Base-by-base conservation (phyloP, 2,888 invertebrate species). In the Heliconius cydno region DNA sequence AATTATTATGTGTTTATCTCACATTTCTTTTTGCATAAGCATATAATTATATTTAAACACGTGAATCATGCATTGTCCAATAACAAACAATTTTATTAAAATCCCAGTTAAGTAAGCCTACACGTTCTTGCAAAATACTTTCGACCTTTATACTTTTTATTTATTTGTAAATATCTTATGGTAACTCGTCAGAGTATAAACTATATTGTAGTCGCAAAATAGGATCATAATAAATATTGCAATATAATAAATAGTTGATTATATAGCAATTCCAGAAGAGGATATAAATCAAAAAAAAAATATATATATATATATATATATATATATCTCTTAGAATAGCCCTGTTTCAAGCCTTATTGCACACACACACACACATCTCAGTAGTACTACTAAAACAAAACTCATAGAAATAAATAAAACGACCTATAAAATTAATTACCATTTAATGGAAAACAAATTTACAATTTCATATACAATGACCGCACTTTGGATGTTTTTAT, bases 361-460 rank as follows among this genome's bases (percentile, higher is more conserved):
- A 60, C 19, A 52, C 52, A 15, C 46, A 3, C 60, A 52, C 19
- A 52, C 22, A 52, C 22, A 52, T n/a, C 10, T 10, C 10, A 12
- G 10, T 60, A 60, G 25, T 15, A 65, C 28, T 28, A 41, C n/a
- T 38, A 6, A n/a, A 25, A 38, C 13, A 67, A 38, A 46, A 71
- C 28, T 25, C 2, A 65, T 22, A 74, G 78, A 79, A 76, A 0
- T 82, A 81, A 84, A 85, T 80, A 85, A 84, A 82, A 81, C 81
- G 76, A 79, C 76, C 80, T 87, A 87, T 89, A 88, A 85, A 84
- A 84, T 90, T 80, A 85, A 89, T 88, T 88, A 89, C 86, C 84
- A 83, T 92, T 92, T 93, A 93, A 88, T 93, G 83, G 86, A 88
- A 91, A 93, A 91, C 88, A 91, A 92, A 92, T 93, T 90, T 93